Evolutionary conservation across 1,140 invertebrate species (phyloP).

Genomic region (Colletes latitarsis): DNA sequence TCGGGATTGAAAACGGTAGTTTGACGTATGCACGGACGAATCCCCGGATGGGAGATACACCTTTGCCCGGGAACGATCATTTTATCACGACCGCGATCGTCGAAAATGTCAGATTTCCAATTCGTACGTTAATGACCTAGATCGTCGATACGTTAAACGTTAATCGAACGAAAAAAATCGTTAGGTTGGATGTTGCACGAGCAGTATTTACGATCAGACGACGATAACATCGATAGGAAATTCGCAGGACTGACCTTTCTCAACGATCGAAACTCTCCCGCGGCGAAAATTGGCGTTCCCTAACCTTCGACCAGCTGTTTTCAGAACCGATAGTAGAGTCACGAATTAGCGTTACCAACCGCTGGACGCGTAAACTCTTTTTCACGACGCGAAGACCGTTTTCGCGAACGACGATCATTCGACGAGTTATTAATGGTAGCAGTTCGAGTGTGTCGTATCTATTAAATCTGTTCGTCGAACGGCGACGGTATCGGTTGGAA

Average conservation of each 20-base stretch:
- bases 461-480: not conserved
- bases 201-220: no score
- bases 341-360: not conserved
- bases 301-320: not conserved
- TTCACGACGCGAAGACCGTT: not conserved
- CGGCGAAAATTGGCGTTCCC: not conserved
- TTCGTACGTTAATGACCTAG: no score
- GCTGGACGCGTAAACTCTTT: no score
- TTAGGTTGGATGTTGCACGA: not conserved
- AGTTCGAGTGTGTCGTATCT: not conserved
- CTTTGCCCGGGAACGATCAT: no score
- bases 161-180: no score
- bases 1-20: constrained; percentile 43
- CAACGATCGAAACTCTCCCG: not conserved
- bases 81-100: no score
- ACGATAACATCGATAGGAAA: not conserved
- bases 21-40: constrained; percentile 6
- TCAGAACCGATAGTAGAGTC: not conserved
- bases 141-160: no score
- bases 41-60: not conserved
- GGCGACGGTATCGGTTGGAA: not conserved
- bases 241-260: not conserved
- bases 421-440: no score
- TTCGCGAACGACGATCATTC: not conserved
- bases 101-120: no score